A percentile compares a stretch with the other conserved stretches of the same genome.
phyloP scores from a whole-genome alignment of 1,140 invertebrate genomes.

The Choristoneura fumiferana region DNA sequence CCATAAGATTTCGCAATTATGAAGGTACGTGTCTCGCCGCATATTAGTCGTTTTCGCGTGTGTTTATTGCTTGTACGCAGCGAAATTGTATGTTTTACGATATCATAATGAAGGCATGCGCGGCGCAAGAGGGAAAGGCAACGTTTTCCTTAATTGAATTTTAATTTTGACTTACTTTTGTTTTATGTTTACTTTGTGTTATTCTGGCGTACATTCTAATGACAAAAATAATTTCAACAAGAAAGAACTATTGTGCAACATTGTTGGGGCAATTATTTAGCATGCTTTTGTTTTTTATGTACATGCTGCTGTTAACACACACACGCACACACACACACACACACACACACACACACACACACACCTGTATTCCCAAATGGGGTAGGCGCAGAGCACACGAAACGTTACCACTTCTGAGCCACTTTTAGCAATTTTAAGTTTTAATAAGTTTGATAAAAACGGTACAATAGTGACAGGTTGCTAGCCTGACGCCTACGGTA shows the following conservation, averaged over 20 bases:
- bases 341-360: no score
- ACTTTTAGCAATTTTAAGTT: no score
- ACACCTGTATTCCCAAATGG: no score
- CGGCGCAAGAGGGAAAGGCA: slow-evolving; percentile 24
- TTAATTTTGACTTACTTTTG: slow-evolving; percentile 32
- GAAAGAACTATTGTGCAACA: not conserved
- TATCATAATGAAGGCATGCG: slow-evolving; percentile 39
- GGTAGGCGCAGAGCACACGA: no score
- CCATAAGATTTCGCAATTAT: slow-evolving; percentile 27
- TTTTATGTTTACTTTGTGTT: slow-evolving; percentile 34
- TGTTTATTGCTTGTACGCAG: slow-evolving; percentile 19
- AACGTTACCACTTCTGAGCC: no score
- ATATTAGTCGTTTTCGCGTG: slow-evolving; percentile 21
- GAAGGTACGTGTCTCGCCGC: slow-evolving; percentile 20
- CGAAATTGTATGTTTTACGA: slow-evolving; percentile 35
- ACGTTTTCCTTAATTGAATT: slow-evolving; percentile 42
- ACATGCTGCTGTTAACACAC: no score
- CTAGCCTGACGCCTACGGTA: no score
- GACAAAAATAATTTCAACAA: not conserved
- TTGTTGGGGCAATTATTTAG: not conserved
- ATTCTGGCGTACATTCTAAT: slow-evolving; percentile 3
- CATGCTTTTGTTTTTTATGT: no score
- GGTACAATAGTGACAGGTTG: no score
- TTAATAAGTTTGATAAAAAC: no score
- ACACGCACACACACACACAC: no score